Percentiles rank a stretch among this genome's conserved stretches.
phyloP scores from a whole-genome alignment of 2,113 vertebrate species.

The Brachyistius frenatus region DNA sequence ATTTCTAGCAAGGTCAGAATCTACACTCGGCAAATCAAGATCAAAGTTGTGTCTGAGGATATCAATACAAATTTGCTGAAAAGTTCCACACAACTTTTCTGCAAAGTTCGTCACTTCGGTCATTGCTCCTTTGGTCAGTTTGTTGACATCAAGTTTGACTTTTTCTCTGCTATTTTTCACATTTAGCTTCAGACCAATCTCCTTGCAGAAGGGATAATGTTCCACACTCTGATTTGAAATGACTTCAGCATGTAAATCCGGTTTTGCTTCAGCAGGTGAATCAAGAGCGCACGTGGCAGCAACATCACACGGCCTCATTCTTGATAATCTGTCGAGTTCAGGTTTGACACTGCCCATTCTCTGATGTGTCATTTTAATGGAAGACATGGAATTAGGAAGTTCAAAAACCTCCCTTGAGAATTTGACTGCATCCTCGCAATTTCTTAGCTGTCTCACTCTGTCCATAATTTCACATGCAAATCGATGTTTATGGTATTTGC shows the following conservation, averaged over 20 bases:
- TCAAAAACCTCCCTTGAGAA: constrained; percentile 39
- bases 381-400: neutral
- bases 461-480: constrained; percentile 26
- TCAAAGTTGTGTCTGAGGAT: constrained; percentile 52
- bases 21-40: neutral
- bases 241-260: neutral
- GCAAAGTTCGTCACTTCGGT: constrained; percentile 44
- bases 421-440: constrained; percentile 18
- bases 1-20: constrained; percentile 12
- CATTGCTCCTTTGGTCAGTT: constrained; percentile 25
- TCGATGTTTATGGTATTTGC: neutral
- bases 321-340: neutral
- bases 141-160: constrained; percentile 3
- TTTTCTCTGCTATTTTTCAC: neutral
- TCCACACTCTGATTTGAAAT: too few relatives aligned
- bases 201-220: constrained; percentile 17
- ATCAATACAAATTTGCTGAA: constrained; percentile 48
- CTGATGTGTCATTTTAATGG: neutral
- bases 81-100: constrained; percentile 48
- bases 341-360: neutral
- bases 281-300: neutral
- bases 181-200: constrained; percentile 18
- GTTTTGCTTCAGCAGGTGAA: neutral
- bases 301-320: neutral
- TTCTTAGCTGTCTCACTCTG: constrained; percentile 16